These are phyloP conservation scores for Charanyca ferruginea DNA, from an alignment of 2,888 invertebrate species.

Conservation along the genomic window DNA sequence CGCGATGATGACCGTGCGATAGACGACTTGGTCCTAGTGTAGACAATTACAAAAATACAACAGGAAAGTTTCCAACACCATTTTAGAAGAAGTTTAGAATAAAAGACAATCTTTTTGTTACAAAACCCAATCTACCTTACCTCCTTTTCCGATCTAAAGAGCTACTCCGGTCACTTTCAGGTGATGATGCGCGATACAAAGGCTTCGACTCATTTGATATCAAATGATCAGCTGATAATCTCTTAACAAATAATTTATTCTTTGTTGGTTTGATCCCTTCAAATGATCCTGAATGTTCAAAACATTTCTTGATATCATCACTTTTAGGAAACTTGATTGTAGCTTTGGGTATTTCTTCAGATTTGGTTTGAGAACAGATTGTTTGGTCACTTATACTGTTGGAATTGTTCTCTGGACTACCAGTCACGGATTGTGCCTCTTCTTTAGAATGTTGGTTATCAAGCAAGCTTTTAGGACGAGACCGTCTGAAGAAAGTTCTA, in stretches of 20 bases:
- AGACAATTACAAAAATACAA: slow-evolving; percentile 63
- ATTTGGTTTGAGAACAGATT: slow-evolving; percentile 80
- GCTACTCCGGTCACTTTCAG: slow-evolving; percentile 88
- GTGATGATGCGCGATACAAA: slow-evolving; percentile 85
- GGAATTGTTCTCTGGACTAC: slow-evolving; percentile 84
- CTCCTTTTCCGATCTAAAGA: slow-evolving; percentile 87
- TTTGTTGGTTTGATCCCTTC: slow-evolving; percentile 87
- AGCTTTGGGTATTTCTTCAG: slow-evolving; percentile 86
- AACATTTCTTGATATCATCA: slow-evolving; percentile 82
- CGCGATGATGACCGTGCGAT: slow-evolving; percentile 84
- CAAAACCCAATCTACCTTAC: slow-evolving; percentile 64
- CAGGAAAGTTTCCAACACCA: slow-evolving; percentile 49
- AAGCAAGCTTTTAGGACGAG: slow-evolving; percentile 85
- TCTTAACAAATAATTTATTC: slow-evolving; percentile 87
- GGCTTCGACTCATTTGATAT: slow-evolving; percentile 85
- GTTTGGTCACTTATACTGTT: slow-evolving; percentile 84
- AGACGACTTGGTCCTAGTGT: slow-evolving; percentile 83
- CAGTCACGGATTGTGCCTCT: slow-evolving; percentile 78
- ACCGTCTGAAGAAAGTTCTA: slow-evolving; percentile 85
- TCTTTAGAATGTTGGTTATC: slow-evolving; percentile 80
- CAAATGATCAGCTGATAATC: slow-evolving; percentile 88
- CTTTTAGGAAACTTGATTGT: slow-evolving; percentile 85
- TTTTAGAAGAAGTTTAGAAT: slow-evolving; percentile 28
- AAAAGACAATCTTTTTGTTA: slow-evolving; percentile 5
- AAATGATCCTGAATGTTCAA: slow-evolving; percentile 88